These are phyloP conservation scores for Drosophila paulistorum DNA, from an alignment of 1,140 invertebrate species.

Conservation along the genomic window DNA sequence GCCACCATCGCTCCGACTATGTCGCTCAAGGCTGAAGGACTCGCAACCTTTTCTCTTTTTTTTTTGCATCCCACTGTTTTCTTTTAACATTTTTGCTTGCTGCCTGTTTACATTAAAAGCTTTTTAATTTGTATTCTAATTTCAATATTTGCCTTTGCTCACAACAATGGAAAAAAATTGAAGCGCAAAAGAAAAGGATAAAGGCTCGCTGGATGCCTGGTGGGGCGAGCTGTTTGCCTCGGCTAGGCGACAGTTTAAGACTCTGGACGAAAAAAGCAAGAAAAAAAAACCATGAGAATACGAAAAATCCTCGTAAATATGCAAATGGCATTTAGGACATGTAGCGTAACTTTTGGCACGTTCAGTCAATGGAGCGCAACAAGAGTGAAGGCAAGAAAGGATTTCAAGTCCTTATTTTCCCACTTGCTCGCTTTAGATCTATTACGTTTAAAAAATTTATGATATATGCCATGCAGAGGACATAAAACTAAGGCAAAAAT, in stretches of 20 bases:
- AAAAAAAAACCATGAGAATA: too few species aligned
- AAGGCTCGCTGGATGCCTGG: constrained; percentile 14
- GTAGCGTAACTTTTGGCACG: constrained; percentile 75
- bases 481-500: constrained; percentile 1
- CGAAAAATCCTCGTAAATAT: constrained; percentile 49
- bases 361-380: constrained; percentile 56
- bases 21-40: constrained; percentile 15
- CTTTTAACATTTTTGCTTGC: constrained; percentile 3
- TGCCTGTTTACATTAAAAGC: constrained; percentile 76
- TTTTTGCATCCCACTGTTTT: neutral
- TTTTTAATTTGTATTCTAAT: constrained; percentile 81
- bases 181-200: constrained; percentile 34
- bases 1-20: neutral
- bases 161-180: constrained; percentile 70
- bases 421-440: neutral
- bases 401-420: constrained; percentile 4
- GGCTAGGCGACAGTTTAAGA: constrained; percentile 29
- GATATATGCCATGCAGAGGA: neutral
- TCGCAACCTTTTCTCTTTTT: constrained; percentile 52
- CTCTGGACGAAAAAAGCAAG: constrained; percentile 9
- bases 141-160: constrained; percentile 71
- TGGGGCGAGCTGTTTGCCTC: neutral
- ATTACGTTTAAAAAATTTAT: neutral
- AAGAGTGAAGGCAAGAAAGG: constrained; percentile 8
- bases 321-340: constrained; percentile 75